Percentiles rank a stretch among this genome's conserved stretches.
These are phyloP conservation scores for Neuroterus valhalla DNA, from an alignment of 1,140 invertebrate species.

Conservation along the genomic window DNA sequence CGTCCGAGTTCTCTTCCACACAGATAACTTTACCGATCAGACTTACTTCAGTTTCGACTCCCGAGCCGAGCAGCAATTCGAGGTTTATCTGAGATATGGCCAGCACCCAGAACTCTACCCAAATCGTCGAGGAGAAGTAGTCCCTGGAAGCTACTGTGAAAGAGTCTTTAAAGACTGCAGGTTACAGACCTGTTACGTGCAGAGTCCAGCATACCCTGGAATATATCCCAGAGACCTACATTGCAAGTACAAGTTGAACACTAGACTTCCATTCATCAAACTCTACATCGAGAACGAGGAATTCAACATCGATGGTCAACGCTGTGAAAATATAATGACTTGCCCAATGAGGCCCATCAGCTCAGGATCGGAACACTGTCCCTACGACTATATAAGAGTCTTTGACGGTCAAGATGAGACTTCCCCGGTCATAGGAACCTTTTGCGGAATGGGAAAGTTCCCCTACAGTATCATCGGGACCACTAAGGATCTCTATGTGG, in stretches of 20 bases:
- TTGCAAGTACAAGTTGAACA: slow-evolving; percentile 92
- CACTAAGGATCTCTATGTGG: slow-evolving; percentile 90
- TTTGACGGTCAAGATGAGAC: slow-evolving; percentile 93
- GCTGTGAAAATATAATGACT: slow-evolving; percentile 95
- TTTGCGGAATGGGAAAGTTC: slow-evolving; percentile 95
- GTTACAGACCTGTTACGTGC: slow-evolving; percentile 93
- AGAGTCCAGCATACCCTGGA: slow-evolving; percentile 93
- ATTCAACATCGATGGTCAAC: slow-evolving; percentile 94
- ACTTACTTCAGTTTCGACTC: slow-evolving; percentile 87
- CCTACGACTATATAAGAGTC: slow-evolving; percentile 92
- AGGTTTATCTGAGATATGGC: slow-evolving; percentile 91
- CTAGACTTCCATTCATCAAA: slow-evolving; percentile 90
- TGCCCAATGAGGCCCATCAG: slow-evolving; percentile 94
- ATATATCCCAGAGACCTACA: slow-evolving; percentile 92
- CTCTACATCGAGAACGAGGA: slow-evolving; percentile 94
- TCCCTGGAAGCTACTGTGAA: slow-evolving; percentile 91
- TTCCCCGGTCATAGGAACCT: slow-evolving; percentile 90
- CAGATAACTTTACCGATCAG: slow-evolving; percentile 94
- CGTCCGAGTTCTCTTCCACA: slow-evolving; percentile 92
- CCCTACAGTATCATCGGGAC: slow-evolving; percentile 95
- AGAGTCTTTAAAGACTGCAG: slow-evolving; percentile 88
- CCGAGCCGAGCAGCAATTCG: slow-evolving; percentile 90
- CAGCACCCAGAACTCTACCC: slow-evolving; percentile 94
- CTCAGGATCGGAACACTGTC: slow-evolving; percentile 89
- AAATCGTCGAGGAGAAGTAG: slow-evolving; percentile 89